phyloP scores from a whole-genome alignment of 2,888 invertebrate genomes.

The Napeogenes inachia region DNA sequence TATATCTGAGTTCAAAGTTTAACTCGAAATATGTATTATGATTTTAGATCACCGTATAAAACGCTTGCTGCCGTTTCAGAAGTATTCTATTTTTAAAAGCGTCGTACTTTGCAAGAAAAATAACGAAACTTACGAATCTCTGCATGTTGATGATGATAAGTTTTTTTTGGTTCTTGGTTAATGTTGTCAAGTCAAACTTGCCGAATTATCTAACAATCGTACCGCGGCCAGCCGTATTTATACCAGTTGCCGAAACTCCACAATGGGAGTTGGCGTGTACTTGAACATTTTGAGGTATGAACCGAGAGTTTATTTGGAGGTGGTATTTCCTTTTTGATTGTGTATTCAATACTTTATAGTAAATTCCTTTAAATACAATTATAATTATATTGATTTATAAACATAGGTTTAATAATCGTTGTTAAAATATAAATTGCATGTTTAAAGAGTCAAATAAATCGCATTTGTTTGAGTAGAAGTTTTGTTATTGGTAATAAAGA shows the following conservation, averaged over 20 bases:
- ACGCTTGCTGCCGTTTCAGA: no score
- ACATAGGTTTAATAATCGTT: no score
- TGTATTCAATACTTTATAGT: no score
- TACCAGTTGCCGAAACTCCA: constrained; percentile 54
- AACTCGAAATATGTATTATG: no score
- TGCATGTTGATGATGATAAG: constrained; percentile 53
- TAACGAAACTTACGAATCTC: constrained; percentile 58
- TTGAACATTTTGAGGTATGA: constrained; percentile 45
- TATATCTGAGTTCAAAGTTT: no score
- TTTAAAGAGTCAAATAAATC: no score
- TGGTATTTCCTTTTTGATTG: constrained; percentile 28
- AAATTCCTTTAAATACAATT: no score
- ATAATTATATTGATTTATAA: no score
- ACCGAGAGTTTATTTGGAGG: constrained; percentile 42
- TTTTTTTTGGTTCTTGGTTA: constrained; percentile 41
- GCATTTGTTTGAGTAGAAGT: no score
- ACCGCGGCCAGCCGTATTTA: constrained; percentile 47
- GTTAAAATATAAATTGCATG: no score
- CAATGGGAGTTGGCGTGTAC: constrained; percentile 54
- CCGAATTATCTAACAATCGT: constrained; percentile 57
- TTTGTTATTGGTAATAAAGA: no score
- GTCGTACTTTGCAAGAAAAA: background rate
- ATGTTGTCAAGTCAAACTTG: constrained; percentile 35
- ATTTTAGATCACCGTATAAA: no score
- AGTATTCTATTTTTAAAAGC: background rate